These are phyloP conservation scores for Dilophus febrilis DNA, from an alignment of 2,888 invertebrate genomes.

Conservation along the genomic window DNA sequence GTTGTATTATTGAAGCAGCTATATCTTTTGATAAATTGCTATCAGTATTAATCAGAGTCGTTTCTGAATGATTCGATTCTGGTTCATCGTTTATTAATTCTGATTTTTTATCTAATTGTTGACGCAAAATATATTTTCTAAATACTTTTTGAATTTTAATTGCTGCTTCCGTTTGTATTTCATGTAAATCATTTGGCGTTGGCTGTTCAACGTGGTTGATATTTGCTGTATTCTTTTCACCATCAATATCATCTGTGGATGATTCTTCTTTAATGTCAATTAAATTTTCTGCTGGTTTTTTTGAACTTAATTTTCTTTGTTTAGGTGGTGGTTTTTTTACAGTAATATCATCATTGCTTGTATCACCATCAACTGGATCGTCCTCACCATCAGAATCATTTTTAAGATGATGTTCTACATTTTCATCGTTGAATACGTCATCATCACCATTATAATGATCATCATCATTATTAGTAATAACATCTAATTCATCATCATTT, in stretches of 20 bases:
- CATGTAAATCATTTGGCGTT: constrained; percentile 9
- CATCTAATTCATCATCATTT: too few relatives aligned
- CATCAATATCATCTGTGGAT: background rate
- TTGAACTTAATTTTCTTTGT: constrained; percentile 7
- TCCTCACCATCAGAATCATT: too few relatives aligned
- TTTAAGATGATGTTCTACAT: too few relatives aligned
- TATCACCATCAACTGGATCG: too few relatives aligned
- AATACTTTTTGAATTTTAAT: constrained; percentile 8
- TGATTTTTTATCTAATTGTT: background rate
- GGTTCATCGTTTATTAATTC: background rate
- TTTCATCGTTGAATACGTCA: too few relatives aligned
- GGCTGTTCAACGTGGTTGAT: background rate
- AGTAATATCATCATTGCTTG: too few relatives aligned
- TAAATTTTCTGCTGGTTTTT: constrained; percentile 6
- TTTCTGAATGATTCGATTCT: constrained; percentile 5
- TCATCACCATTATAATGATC: too few relatives aligned
- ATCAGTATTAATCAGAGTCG: too few relatives aligned
- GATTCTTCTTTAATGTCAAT: constrained; percentile 7
- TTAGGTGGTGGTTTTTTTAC: background rate
- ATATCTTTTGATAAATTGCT: background rate
- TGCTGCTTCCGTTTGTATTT: constrained; percentile 7
- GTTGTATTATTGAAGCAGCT: constrained; percentile 1
- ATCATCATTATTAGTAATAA: too few relatives aligned
- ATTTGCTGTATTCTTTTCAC: background rate
- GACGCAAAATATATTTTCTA: background rate